These are phyloP conservation scores for Ardeotis arabs DNA, from an alignment of 2,113 vertebrate genomes.

Conservation along the genomic window DNA sequence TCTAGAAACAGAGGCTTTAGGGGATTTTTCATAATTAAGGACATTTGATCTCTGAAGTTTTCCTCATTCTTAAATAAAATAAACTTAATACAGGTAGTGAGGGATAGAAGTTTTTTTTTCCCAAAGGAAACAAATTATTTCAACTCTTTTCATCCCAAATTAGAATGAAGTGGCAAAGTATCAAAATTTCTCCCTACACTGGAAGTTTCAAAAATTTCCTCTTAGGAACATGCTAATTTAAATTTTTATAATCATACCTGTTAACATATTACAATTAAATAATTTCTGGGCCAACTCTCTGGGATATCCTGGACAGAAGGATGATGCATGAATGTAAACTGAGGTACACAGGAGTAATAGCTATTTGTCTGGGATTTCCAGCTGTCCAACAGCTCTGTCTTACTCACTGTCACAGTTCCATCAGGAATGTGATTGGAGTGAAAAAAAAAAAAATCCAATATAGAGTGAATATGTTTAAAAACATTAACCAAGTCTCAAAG, in stretches of 20 bases:
- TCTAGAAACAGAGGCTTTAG: background rate
- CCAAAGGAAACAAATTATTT: background rate
- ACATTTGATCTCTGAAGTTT: background rate
- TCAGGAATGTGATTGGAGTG: fast-evolving
- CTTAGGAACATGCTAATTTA: background rate
- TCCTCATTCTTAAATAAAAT: background rate
- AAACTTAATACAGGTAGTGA: background rate
- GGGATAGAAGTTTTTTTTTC: background rate
- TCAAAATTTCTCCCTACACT: background rate
- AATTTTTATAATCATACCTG: background rate
- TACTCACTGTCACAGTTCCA: background rate
- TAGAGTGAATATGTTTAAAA: background rate
- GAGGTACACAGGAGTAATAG: background rate
- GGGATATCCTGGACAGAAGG: background rate
- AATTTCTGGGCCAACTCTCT: background rate
- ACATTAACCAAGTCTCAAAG: background rate
- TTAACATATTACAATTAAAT: background rate
- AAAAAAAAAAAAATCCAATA: background rate
- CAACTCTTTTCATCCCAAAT: background rate
- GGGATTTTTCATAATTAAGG: slow-evolving; percentile 13
- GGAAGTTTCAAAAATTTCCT: background rate
- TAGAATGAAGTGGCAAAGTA: background rate
- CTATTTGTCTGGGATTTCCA: background rate
- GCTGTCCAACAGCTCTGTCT: background rate
- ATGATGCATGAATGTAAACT: background rate